Evolutionary conservation across 2,888 invertebrate genomes (phyloP), one percentile per base, ranked within the genome.

Genomic region (Hypselothyrea guttata): DNA sequence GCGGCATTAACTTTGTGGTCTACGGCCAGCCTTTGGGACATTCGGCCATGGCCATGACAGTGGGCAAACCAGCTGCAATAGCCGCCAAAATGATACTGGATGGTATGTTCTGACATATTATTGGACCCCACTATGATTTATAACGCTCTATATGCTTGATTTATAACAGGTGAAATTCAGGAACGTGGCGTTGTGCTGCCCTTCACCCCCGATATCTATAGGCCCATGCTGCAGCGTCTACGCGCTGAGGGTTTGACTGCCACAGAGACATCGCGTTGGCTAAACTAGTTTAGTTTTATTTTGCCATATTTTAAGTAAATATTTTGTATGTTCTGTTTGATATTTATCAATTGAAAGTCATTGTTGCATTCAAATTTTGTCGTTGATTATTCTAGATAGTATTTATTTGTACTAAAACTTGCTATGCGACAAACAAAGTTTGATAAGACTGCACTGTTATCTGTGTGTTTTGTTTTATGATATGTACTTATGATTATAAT

Each of bases 11-110:
- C 67, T 93, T 99, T 90, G 96, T 98, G 0, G 95, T 95, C 52
- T 97, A 99, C 75, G 99, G 99, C 0, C 94, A 95, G 63, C 91
- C 92, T 0, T 79, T 88, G 8, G 95, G 95, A 0, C 96, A 97
- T 89, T 98, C 98, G 0, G 99, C 99, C 18, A 99, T 99, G 99
- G 95, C 97, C 0, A 93, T 95, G 84, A 96, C 96, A 7, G 97
- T 98, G 7, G 97, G 97, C 15, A 97, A 94, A 91, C 99, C 95
- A 0, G 95, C 98, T 4, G 99, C 97, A 13, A 99, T 99, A 77
- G 98, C 98, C 1, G 94, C 97, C 0, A 98, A 98, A 90, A 99
- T 99, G 99, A 93, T 99, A 62, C 91, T 99, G 9, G 97, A 98
- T 90, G 98, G 89, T 88, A 27, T 42, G 65, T 27, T 22, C 5